Conservation (phyloP, 2,797 vertebrate genomes). For the Rhynchotus rufescens region DNA sequence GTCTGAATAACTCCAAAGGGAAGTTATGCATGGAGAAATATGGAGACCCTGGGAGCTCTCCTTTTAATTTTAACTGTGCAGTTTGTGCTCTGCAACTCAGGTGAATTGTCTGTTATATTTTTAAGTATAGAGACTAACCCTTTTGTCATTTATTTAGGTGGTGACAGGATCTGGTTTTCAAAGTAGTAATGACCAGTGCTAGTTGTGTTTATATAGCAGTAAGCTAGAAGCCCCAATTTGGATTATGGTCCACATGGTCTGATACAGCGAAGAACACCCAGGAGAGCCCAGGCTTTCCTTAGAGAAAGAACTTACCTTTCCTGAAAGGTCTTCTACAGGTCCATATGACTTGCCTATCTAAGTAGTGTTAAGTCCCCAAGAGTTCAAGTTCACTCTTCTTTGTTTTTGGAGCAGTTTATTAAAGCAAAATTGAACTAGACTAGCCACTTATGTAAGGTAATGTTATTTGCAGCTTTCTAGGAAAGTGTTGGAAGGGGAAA, state of each 20-base stretch:
- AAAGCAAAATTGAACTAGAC: conserved; percentile 34
- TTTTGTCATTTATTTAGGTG: neutral
- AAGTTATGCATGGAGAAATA: neutral
- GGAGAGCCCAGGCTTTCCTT: neutral
- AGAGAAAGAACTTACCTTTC: neutral
- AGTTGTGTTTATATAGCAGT: neutral
- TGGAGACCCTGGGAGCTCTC: neutral
- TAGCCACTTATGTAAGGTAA: conserved; percentile 5
- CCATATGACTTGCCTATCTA: neutral
- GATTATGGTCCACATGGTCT: neutral
- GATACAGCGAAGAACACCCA: neutral
- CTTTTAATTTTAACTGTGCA: neutral
- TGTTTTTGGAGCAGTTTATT: neutral
- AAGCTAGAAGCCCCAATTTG: neutral
- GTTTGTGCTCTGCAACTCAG: neutral
- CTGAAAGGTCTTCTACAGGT: neutral
- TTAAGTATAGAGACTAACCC: neutral
- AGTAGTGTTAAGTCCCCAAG: neutral
- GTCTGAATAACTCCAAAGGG: neutral
- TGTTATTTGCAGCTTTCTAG: conserved; percentile 58
- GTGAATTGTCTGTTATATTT: neutral
- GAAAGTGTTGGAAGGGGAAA: conserved; percentile 41
- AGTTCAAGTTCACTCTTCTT: neutral
- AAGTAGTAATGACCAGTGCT: neutral
- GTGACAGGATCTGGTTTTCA: neutral